phyloP scores from a whole-genome alignment of 2,797 vertebrate genomes.

The Myotis planiceps region DNA sequence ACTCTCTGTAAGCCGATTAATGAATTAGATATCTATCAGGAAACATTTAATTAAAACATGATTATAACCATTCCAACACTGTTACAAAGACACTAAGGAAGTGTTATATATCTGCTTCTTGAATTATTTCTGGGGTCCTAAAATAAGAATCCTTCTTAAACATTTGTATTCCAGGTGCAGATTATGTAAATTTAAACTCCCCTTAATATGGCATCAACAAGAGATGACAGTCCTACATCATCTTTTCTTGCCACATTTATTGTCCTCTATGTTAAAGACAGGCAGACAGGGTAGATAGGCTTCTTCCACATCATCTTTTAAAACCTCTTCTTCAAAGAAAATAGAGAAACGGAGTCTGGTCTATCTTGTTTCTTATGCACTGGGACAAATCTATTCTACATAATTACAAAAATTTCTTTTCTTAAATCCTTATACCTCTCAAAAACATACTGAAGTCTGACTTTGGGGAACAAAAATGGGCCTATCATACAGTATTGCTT shows the following conservation, averaged over 20 bases:
- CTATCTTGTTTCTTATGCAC: neutral
- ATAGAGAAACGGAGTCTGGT: neutral
- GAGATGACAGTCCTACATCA: neutral
- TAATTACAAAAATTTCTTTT: neutral
- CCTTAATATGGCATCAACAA: neutral
- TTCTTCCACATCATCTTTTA: neutral
- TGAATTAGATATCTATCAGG: constrained; percentile 60
- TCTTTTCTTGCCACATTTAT: neutral
- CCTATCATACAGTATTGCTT: neutral
- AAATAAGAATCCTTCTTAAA: neutral
- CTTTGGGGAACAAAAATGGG: neutral
- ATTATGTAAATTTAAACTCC: neutral
- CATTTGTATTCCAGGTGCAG: neutral
- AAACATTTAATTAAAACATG: constrained; percentile 68
- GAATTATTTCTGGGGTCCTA: constrained; percentile 20
- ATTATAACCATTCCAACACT: constrained; percentile 33
- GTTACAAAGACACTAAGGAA: constrained; percentile 27
- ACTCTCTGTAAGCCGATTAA: constrained; percentile 38
- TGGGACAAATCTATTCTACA: neutral
- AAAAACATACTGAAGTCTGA: neutral
- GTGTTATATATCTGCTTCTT: neutral
- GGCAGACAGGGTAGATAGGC: neutral
- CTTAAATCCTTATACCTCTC: neutral
- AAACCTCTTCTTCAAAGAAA: neutral
- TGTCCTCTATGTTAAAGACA: neutral